These are phyloP conservation scores for Hycleus cichorii DNA, from an alignment of 1,140 invertebrate genomes.

Conservation along the genomic window DNA sequence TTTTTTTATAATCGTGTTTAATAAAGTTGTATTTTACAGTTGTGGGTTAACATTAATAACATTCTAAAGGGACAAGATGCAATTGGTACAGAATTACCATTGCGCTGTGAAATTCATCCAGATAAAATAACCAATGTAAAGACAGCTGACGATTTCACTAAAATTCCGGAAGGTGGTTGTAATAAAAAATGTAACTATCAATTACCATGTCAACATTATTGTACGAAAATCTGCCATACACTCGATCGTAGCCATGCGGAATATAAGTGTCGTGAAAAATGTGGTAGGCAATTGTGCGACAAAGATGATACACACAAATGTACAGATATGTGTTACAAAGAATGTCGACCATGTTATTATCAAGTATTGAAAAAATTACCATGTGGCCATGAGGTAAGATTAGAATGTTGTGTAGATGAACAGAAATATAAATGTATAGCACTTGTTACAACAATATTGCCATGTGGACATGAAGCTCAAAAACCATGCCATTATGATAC, in stretches of 20 bases:
- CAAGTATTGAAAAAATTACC: conserved; percentile 38
- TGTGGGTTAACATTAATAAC: conserved; percentile 48
- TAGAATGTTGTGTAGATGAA: conserved; percentile 41
- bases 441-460: conserved; percentile 34
- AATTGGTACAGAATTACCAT: conserved; percentile 40
- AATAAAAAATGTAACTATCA: conserved; percentile 38
- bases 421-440: conserved; percentile 35
- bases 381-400: conserved; percentile 42
- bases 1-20: too few relatives aligned
- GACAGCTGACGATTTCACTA: conserved; percentile 41
- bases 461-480: conserved; percentile 44
- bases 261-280: conserved; percentile 36
- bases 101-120: conserved; percentile 47
- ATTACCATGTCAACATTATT: conserved; percentile 48
- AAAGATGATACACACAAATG: conserved; percentile 41
- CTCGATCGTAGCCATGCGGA: conserved; percentile 43
- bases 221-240: conserved; percentile 48
- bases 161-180: conserved; percentile 47
- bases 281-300: conserved; percentile 41
- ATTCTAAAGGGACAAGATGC: conserved; percentile 41
- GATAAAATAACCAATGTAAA: conserved; percentile 33
- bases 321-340: conserved; percentile 41
- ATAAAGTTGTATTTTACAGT: conserved; percentile 5
- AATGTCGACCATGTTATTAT: conserved; percentile 43
- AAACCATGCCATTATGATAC: conserved; percentile 41